Base-by-base conservation (phyloP, 2,888 invertebrate species). In the Sthenelais limicola region DNA sequence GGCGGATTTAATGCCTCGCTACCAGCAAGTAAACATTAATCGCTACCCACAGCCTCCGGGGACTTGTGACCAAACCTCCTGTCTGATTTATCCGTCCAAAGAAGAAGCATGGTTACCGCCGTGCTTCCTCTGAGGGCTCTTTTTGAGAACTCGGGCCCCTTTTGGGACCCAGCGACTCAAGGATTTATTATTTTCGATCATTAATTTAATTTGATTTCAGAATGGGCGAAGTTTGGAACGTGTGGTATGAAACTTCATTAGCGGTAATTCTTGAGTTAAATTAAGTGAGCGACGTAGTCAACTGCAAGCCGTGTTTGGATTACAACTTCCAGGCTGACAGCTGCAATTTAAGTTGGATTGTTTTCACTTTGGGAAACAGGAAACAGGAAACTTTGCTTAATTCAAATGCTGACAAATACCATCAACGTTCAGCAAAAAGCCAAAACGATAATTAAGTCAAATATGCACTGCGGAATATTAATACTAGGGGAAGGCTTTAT, bases 141-240 rank as follows among this genome's bases (percentile, higher is more conserved):
- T n/a, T n/a, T n/a, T n/a, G n/a, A n/a, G n/a, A n/a, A n/a, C n/a
- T n/a, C n/a, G n/a, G n/a, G 32, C 52, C 56, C 35, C 62, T 24
- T 21, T 43, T 21, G 38, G 38, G 62, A 43, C 62, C 62, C 24
- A 24, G 62, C 38, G 62, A 43, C 35, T 43, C 9, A 24, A 43
- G 62, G 62, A 62, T 62, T 62, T 62, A 62, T 62, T 62, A 62
- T 62, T 62, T 62, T 62, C 62, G 62, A 62, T 62, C 62, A 62
- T 62, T 62, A 62, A 62, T 62, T 62, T 62, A 62, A 62, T 62
- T 62, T 43, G 62, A 62, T 62, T 62, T 62, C 62, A 35, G 43
- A 62, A 62, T 62, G 62, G 43, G 26, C 26, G 62, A n/a, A 35
- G 38, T 62, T 38, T 24, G 62, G 43, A 62, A 62, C 62, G 62